Evolutionary conservation across 2,888 invertebrate species (phyloP).

Genomic region (Artemia sp.): DNA sequence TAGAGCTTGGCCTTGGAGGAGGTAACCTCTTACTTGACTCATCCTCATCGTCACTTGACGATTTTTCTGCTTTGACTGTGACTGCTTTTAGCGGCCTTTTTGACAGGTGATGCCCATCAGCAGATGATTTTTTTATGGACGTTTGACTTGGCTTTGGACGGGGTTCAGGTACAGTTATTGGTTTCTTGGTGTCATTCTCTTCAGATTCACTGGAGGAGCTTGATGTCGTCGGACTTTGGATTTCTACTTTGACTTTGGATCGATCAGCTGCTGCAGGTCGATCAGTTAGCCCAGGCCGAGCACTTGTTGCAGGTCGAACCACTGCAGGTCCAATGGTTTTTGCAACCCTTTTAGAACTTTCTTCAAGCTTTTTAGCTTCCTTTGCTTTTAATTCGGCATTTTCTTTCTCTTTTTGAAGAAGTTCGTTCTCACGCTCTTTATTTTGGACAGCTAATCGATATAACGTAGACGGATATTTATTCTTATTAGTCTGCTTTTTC

Average conservation of each 20-base stretch:
- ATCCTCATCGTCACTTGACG: too few relatives aligned
- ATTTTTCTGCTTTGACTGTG: too few relatives aligned
- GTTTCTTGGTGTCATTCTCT: neutral
- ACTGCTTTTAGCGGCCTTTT: too few relatives aligned
- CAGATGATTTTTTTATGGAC: too few relatives aligned
- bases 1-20: too few relatives aligned
- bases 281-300: neutral
- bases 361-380: constrained; percentile 35
- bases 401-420: constrained; percentile 39
- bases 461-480: neutral
- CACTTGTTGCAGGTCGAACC: neutral
- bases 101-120: too few relatives aligned
- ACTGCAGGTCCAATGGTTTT: constrained; percentile 28
- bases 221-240: neutral
- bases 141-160: too few relatives aligned
- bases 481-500: neutral
- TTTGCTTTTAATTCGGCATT: constrained; percentile 38
- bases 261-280: neutral
- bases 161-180: too few relatives aligned
- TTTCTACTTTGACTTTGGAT: neutral
- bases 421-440: constrained; percentile 6
- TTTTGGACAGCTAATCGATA: neutral
- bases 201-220: constrained; percentile 5
- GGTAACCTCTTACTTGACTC: too few relatives aligned
- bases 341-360: constrained; percentile 29